These are phyloP conservation scores for Micromussa lordhowensis DNA, from an alignment of 92 coral and sea anemone species.

Conservation along the genomic window DNA sequence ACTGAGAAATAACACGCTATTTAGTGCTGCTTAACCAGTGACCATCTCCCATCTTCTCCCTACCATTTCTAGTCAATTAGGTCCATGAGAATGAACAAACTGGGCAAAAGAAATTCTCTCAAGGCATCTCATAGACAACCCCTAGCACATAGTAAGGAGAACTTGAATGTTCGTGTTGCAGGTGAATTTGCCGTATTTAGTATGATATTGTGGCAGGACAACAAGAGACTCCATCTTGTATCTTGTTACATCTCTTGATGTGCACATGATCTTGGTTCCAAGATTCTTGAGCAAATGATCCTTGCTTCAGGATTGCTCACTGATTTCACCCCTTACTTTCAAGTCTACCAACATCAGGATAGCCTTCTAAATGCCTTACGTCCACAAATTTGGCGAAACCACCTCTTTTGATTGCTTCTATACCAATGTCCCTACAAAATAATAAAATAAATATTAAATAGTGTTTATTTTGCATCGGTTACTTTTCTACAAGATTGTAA, in stretches of 20 bases:
- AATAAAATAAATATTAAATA: background rate
- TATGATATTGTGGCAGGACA: background rate
- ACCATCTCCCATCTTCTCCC: background rate
- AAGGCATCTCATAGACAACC: background rate
- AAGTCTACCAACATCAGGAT: slow-evolving; percentile 58
- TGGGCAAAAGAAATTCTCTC: background rate
- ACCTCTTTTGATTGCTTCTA: slow-evolving; percentile 83
- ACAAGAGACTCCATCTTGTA: background rate
- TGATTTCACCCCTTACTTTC: background rate
- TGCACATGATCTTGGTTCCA: background rate
- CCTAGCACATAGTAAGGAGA: background rate
- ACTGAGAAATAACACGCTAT: too few species aligned
- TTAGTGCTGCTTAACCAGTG: too few species aligned
- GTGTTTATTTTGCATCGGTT: background rate
- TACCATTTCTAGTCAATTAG: background rate
- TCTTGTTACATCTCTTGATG: background rate
- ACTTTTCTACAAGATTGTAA: background rate
- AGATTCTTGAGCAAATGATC: background rate
- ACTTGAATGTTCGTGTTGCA: background rate
- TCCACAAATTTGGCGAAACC: slow-evolving; percentile 87
- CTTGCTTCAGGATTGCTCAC: background rate
- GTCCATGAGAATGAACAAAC: background rate
- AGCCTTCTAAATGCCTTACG: slow-evolving; percentile 83
- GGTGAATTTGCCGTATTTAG: background rate
- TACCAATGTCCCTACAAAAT: slow-evolving; percentile 84